These are phyloP conservation scores for Acipenser ruthenus DNA, from an alignment of 2,797 vertebrate genomes.

Conservation along the genomic window DNA sequence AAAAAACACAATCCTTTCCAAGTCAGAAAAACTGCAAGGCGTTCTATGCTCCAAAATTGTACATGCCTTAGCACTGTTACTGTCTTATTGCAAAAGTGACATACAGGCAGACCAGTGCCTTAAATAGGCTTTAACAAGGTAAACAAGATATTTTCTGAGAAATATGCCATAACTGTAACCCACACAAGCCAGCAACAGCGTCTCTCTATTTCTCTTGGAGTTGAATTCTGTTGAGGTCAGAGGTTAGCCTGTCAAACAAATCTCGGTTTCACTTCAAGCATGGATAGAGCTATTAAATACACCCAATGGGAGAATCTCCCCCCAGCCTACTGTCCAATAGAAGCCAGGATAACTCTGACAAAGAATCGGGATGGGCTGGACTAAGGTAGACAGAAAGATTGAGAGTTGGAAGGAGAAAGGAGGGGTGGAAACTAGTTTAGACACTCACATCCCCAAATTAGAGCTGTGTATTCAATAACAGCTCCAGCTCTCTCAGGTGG, in stretches of 20 bases:
- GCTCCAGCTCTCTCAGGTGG: slow-evolving; percentile 56
- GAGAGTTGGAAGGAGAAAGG: slow-evolving; percentile 39
- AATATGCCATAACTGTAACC: too few species aligned
- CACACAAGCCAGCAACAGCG: slow-evolving; percentile 3
- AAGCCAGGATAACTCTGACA: slow-evolving; percentile 19
- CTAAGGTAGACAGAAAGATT: slow-evolving; percentile 34
- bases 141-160: too few species aligned
- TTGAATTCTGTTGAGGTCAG: slow-evolving; percentile 29
- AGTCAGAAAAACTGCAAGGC: too few species aligned
- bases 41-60: too few species aligned
- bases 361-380: slow-evolving; percentile 28
- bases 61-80: too few species aligned
- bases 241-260: slow-evolving; percentile 30
- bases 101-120: too few species aligned
- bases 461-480: slow-evolving; percentile 59
- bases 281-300: slow-evolving; percentile 22
- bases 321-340: slow-evolving; percentile 38
- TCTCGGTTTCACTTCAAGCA: slow-evolving; percentile 22
- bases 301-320: slow-evolving; percentile 35
- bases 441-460: slow-evolving; percentile 52
- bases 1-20: too few species aligned
- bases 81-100: too few species aligned
- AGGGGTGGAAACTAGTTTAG: slow-evolving; percentile 42
- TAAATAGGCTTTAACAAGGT: too few species aligned
- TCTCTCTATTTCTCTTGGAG: slow-evolving; percentile 14